Base-by-base conservation (phyloP, 2,113 vertebrate genomes). In the Chloropsis cyanopogon region DNA sequence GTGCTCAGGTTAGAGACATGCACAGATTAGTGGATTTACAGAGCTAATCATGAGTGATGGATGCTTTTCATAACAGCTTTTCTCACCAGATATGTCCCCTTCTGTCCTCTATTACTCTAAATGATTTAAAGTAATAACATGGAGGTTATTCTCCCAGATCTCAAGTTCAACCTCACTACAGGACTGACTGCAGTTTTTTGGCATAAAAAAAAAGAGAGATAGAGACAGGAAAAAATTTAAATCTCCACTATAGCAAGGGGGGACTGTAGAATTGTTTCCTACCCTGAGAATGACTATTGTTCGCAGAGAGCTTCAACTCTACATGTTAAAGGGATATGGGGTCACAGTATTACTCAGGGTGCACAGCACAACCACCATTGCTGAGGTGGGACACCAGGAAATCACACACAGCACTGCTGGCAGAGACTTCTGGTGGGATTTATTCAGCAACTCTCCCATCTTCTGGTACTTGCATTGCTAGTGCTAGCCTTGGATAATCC, bases 331-430 rank as follows among this genome's bases (percentile, higher is more conserved):
- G 35, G 28, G 25, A 31, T 39, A 46, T 25, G 19, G 39, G 60
- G 86, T 68, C 19, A 44, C 10, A 60, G 13, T 52, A 21, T 53
- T 86, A 33, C 9, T 25, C 23, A 41, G 41, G 22, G 12, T 28
- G 11, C 2, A 3, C 42, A 2, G 1, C 1, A 1, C 24, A 64
- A 42, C 26, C 4, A 2, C 25, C 18, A 12, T 6, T 54, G 44
- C 56, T 84, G 44, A 44, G 39, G 22, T 52, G 15, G 13, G 26
- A 46, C 72, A 47, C 28, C 4, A 11, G 16, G 42, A 29, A 83
- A 42, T 33, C 75, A 53, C 41, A 69, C 12, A 33, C 16, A 66
- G 9, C 39, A 7, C 26, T 65, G 21, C 33, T 49, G n/a, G 15
- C 22, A 78, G 16, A 25, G 29, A n/a, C n/a, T 68, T 26, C 13